Base-by-base conservation (phyloP, 2,797 vertebrate genomes). In the Aselliscus stoliczkanus region DNA sequence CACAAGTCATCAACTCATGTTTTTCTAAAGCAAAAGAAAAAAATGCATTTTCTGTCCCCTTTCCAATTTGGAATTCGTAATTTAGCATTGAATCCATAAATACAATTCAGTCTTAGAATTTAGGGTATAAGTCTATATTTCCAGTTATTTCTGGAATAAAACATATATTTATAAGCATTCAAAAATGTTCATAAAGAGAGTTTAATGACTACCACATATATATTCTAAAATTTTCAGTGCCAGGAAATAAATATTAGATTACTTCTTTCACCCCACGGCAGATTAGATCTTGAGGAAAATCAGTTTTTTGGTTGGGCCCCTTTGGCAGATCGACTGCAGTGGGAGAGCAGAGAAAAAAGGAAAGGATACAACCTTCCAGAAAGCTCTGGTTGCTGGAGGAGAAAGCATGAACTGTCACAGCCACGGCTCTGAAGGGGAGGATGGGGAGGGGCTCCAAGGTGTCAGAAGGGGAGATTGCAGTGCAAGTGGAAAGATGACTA, bases 11-110 rank as follows among this genome's bases (percentile, higher is more conserved):
- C 69, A 69, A 70, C 11, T 85, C 44, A 67, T 29, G 23, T 21
- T 90, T 81, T 93, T 76, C 14, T 27, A 90, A 77, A 82, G 31
- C 6, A 76, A 80, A 92, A 56, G 23, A 81, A 39, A 65, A 90
- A 88, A 88, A 50, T 44, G 12, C 18, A 77, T 81, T 50, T 70
- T 80, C 18, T 39, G 4, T 25, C 12, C 8, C 54, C 5, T 76
- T 73, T n/a, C 67, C 82, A 93, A 75, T 93, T n/a, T 93, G 34
- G 14, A 85, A 86, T 79, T 90, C 29, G 79, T 69, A 47, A 82
- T 93, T 72, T 64, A 88, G 34, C 10, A 76, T 37, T 85, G 44
- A 73, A 82, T 64, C 54, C 11, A 85, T 70, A 62, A 39, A 58
- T 83, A 37, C 0, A 87, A 39, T 39, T 73, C 25, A 39, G n/a